Evolutionary conservation across 2,113 vertebrate species (phyloP).

Genomic region (Bubo scandiacus): DNA sequence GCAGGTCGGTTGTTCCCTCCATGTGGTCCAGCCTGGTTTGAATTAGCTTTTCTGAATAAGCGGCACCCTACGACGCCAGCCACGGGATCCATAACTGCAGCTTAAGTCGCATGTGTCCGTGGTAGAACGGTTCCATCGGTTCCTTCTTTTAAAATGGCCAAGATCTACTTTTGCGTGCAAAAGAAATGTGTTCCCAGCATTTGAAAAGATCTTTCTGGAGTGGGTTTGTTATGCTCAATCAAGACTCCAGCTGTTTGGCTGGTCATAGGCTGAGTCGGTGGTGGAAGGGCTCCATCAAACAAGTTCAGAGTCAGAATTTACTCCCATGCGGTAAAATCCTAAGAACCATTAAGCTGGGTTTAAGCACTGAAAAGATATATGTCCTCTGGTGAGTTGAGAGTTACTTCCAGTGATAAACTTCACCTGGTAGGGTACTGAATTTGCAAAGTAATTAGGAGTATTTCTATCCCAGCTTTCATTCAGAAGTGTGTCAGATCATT

Average conservation of each 20-base stretch:
- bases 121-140: accelerated
- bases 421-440: background rate
- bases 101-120: accelerated
- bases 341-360: background rate
- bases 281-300: background rate
- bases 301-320: background rate
- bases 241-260: background rate
- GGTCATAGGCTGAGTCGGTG: accelerated
- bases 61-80: accelerated
- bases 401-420: background rate
- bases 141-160: background rate
- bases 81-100: accelerated
- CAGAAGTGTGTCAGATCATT: background rate
- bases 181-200: accelerated
- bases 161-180: accelerated
- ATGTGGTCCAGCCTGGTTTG: accelerated
- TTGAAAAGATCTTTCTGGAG: background rate
- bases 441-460: background rate
- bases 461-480: background rate
- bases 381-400: background rate
- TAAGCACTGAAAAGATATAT: background rate
- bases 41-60: background rate
- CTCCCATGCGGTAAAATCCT: background rate
- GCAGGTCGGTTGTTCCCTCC: accelerated
- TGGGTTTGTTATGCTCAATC: accelerated